These are phyloP conservation scores for Drosophila teissieri DNA, from an alignment of 1,140 invertebrate species.

Conservation along the genomic window DNA sequence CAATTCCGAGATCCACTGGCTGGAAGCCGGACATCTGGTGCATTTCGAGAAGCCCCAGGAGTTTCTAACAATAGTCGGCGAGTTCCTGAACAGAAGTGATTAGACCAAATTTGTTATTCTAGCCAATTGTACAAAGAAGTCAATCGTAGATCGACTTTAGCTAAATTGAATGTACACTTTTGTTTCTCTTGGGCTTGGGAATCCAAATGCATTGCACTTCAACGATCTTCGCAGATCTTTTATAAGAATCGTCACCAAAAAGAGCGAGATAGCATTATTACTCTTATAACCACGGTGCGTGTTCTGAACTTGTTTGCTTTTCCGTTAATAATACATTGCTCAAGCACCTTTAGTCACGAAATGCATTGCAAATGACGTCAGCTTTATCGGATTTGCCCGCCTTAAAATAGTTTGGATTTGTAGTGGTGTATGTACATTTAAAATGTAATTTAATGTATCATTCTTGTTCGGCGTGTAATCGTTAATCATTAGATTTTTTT, in stretches of 20 bases:
- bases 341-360: slow-evolving; percentile 1
- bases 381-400: background rate
- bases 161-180: background rate
- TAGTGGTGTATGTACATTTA: slow-evolving; percentile 60
- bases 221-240: background rate
- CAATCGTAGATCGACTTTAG: slow-evolving; percentile 18
- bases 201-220: too few relatives aligned
- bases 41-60: slow-evolving; percentile 94
- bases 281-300: too few relatives aligned
- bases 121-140: slow-evolving; percentile 19
- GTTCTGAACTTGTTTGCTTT: background rate
- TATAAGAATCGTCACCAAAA: background rate
- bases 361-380: background rate
- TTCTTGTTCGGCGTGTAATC: slow-evolving; percentile 39
- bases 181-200: background rate
- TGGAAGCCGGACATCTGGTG: slow-evolving; percentile 95
- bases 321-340: background rate
- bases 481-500: slow-evolving; percentile 24
- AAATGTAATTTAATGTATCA: slow-evolving; percentile 76
- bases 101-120: slow-evolving; percentile 3
- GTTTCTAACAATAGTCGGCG: slow-evolving; percentile 88
- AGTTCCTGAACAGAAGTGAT: slow-evolving; percentile 84
- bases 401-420: background rate
- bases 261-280: background rate
- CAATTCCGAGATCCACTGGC: slow-evolving; percentile 89